Percentiles rank a stretch among this genome's conserved stretches.
Conservation (phyloP, 2,888 invertebrate genomes). For the Tachina fera region DNA sequence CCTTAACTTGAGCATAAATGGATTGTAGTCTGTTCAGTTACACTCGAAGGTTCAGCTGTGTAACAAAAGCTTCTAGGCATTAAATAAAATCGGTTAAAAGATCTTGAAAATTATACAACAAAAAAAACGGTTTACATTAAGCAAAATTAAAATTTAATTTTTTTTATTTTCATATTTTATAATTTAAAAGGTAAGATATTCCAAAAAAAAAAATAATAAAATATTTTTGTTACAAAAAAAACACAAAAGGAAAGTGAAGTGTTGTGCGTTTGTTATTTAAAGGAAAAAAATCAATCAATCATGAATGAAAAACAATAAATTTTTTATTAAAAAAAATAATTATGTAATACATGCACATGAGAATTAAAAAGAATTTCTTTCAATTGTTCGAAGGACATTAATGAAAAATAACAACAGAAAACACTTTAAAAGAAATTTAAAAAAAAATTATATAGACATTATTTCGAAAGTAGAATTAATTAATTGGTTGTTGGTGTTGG, state of each 20-base stretch:
- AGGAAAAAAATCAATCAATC: not conserved
- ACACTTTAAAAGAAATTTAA: constrained; percentile 17
- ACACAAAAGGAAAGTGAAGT: constrained; percentile 34
- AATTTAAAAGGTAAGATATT: constrained; percentile 69
- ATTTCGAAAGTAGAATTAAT: constrained; percentile 38
- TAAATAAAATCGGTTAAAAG: constrained; percentile 41
- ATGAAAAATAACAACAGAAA: constrained; percentile 38
- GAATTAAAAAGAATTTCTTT: constrained; percentile 4
- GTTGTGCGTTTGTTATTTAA: constrained; percentile 3
- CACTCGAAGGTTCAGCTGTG: constrained; percentile 78
- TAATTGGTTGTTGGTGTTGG: constrained; percentile 36
- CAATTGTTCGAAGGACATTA: constrained; percentile 60
- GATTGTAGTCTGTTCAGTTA: constrained; percentile 78
- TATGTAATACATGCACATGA: constrained; percentile 29
- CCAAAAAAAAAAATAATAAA: constrained; percentile 2
- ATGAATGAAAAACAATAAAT: constrained; percentile 42
- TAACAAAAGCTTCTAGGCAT: constrained; percentile 72
- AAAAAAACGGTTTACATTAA: constrained; percentile 50
- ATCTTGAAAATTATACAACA: not conserved
- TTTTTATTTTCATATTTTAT: constrained; percentile 53
- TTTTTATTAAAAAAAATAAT: constrained; percentile 16
- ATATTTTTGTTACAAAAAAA: not conserved
- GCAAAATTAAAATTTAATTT: constrained; percentile 58
- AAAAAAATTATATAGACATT: not conserved
- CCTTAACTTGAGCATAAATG: constrained; percentile 73